phyloP scores from a whole-genome alignment of 2,113 vertebrate species.

The Cyphomyrus plagiostoma region DNA sequence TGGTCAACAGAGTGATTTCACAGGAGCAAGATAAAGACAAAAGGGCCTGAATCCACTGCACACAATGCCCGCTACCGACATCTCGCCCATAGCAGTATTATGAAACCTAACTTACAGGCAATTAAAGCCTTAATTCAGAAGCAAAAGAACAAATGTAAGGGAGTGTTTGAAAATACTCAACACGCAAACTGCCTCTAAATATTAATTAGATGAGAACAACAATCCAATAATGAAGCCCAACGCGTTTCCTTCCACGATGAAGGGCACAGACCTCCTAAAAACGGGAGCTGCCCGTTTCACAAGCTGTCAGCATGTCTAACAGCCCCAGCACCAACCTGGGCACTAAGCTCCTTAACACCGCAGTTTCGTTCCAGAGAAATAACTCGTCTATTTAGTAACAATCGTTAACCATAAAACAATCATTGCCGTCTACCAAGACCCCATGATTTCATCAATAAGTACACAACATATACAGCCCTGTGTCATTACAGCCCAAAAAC shows the following conservation, averaged over 20 bases:
- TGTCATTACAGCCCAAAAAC: neutral
- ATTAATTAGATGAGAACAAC: neutral
- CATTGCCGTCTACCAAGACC: neutral
- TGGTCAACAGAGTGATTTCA: neutral
- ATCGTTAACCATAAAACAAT: neutral
- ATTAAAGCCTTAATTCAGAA: neutral
- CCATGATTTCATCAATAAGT: neutral
- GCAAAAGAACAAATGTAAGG: neutral
- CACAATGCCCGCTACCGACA: neutral
- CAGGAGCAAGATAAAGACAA: neutral
- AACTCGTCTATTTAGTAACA: neutral
- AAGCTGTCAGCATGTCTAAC: neutral
- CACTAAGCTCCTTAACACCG: neutral
- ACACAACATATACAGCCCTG: neutral
- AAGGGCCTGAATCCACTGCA: neutral
- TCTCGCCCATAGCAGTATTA: neutral
- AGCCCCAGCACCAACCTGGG: neutral
- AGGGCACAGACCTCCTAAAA: neutral
- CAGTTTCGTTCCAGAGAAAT: neutral
- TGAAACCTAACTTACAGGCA: neutral
- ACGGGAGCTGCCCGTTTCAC: neutral
- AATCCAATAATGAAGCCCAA: neutral
- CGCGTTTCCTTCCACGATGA: neutral
- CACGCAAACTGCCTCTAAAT: neutral
- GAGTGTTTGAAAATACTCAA: neutral